Evolutionary conservation across 2,113 vertebrate genomes (phyloP).

Genomic region (Podarcis raffonei): DNA sequence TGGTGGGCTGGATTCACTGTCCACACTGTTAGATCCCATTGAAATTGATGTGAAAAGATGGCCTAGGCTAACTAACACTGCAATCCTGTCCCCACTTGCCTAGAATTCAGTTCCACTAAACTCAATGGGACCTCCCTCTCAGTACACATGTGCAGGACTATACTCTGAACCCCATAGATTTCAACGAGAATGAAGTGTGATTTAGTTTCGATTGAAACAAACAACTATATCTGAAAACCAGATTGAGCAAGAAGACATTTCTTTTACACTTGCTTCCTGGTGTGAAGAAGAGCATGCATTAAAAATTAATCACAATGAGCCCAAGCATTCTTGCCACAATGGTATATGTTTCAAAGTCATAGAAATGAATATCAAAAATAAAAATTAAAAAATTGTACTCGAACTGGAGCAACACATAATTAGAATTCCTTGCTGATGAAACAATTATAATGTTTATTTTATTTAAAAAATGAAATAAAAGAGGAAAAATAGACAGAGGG

Average conservation of each 20-base stretch:
- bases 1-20: no score
- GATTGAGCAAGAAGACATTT: not conserved
- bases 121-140: no score
- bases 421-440: slow-evolving; percentile 20
- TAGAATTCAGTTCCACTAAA: no score
- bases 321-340: slow-evolving; percentile 20
- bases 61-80: no score
- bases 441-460: not conserved
- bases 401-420: slow-evolving; percentile 10
- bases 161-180: no score
- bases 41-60: no score
- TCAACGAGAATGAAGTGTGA: no score
- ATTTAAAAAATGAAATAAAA: not conserved
- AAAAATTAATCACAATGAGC: slow-evolving; percentile 17
- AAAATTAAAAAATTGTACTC: no score
- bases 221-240: not conserved
- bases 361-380: not conserved
- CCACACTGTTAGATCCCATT: no score
- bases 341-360: not conserved
- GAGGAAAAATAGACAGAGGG: slow-evolving; percentile 4
- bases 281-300: not conserved
- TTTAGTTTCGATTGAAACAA: no score
- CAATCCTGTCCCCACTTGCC: no score
- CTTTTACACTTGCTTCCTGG: not conserved
- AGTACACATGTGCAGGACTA: no score